These are phyloP conservation scores for Drosophila sproati DNA, from an alignment of 1,140 invertebrate species.

Conservation along the genomic window DNA sequence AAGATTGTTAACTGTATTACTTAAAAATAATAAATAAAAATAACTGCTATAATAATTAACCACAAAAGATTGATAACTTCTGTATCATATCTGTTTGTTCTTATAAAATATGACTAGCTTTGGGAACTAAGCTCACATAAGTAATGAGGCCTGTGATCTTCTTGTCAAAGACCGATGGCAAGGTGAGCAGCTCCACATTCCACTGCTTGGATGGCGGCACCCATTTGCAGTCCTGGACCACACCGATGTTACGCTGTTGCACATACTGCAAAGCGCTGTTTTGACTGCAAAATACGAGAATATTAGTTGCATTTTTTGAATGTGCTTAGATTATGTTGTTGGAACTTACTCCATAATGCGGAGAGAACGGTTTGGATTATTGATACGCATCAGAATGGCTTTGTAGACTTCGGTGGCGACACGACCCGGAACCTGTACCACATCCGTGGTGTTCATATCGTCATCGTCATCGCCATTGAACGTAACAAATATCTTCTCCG, in stretches of 20 bases:
- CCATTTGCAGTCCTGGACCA: conserved; percentile 65
- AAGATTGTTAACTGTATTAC: no score
- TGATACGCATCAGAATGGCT: conserved; percentile 90
- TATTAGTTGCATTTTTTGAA: neutral
- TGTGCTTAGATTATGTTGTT: neutral
- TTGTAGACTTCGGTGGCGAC: conserved; percentile 91
- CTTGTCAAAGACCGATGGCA: conserved; percentile 74
- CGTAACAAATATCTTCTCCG: conserved; percentile 87
- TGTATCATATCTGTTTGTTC: no score
- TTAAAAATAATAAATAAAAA: no score
- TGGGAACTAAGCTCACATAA: conserved; percentile 50
- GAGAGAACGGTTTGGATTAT: conserved; percentile 85
- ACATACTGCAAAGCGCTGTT: conserved; percentile 59
- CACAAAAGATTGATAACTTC: no score
- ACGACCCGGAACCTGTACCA: conserved; percentile 86
- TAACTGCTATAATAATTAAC: no score
- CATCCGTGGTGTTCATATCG: conserved; percentile 4
- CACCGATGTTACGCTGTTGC: conserved; percentile 51
- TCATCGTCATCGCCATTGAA: conserved; percentile 85
- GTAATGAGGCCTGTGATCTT: conserved; percentile 62
- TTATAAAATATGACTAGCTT: no score
- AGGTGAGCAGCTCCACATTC: conserved; percentile 62
- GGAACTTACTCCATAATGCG: conserved; percentile 83
- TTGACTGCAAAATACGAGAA: conserved; percentile 33
- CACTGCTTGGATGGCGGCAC: conserved; percentile 48